A percentile compares a stretch with the other conserved stretches of the same genome.
Conservation (phyloP, 2,888 invertebrate species). For the Heliothis peltigera region DNA sequence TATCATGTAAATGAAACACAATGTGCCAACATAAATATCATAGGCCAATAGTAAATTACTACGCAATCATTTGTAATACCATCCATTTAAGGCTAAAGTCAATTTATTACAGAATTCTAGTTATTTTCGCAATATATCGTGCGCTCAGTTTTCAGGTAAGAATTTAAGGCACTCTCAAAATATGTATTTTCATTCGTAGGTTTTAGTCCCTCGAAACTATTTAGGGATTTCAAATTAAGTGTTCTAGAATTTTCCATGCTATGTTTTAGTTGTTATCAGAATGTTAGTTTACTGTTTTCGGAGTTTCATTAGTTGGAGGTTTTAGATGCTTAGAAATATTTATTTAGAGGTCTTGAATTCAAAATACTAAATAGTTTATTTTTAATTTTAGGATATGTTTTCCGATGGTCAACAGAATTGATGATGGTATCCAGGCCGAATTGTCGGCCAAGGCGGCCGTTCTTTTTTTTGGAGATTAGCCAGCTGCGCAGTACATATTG, state of each 20-base stretch:
- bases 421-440: too few relatives aligned
- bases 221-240: conserved; percentile 51
- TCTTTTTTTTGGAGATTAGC: too few relatives aligned
- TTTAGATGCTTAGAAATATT: too few relatives aligned
- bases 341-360: too few relatives aligned
- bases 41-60: conserved; percentile 1
- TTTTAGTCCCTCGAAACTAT: conserved; percentile 24
- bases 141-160: neutral
- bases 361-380: too few relatives aligned
- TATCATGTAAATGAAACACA: neutral
- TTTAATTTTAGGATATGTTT: too few relatives aligned
- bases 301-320: neutral
- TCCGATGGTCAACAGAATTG: too few relatives aligned
- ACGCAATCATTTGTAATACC: neutral
- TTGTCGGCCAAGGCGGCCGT: too few relatives aligned
- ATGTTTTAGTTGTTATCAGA: neutral
- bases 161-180: conserved; percentile 3
- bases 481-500: too few relatives aligned
- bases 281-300: neutral
- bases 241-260: conserved; percentile 1
- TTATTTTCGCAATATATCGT: conserved; percentile 1
- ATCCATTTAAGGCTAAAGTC: neutral
- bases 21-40: neutral
- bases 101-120: conserved; percentile 1
- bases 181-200: conserved; percentile 23